Conservation (phyloP, 2,888 invertebrate genomes). For the Drosophila monieri region DNA sequence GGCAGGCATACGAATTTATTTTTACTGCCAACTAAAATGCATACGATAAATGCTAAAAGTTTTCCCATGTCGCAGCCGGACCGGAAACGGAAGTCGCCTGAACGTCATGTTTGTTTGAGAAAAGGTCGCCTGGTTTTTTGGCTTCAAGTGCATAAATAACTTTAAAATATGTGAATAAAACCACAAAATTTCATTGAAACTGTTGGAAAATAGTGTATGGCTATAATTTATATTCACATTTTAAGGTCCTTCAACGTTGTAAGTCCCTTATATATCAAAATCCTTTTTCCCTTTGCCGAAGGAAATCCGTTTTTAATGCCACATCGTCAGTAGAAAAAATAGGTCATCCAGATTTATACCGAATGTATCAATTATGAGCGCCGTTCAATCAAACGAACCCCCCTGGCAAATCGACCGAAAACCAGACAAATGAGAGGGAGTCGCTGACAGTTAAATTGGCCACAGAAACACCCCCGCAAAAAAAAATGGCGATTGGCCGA, state of each 20-base stretch:
- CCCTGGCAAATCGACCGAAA: constrained; percentile 28
- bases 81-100: constrained; percentile 70
- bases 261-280: constrained; percentile 2
- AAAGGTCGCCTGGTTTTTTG: constrained; percentile 43
- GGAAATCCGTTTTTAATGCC: constrained; percentile 44
- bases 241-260: not conserved
- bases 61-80: constrained; percentile 64
- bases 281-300: constrained; percentile 29
- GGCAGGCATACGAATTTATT: constrained; percentile 60
- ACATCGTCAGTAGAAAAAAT: constrained; percentile 35
- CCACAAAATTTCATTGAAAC: constrained; percentile 11
- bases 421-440: constrained; percentile 57
- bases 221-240: constrained; percentile 1
- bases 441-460: constrained; percentile 74
- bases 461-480: constrained; percentile 36
- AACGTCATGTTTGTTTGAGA: constrained; percentile 60
- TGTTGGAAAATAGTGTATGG: not conserved
- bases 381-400: constrained; percentile 68
- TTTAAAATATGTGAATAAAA: constrained; percentile 30
- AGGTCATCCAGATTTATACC: constrained; percentile 53
- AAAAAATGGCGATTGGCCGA: constrained; percentile 1
- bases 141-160: constrained; percentile 28
- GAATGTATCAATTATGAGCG: constrained; percentile 69
- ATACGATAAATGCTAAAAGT: constrained; percentile 68
- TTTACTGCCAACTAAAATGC: constrained; percentile 45